Percentiles rank a stretch among this genome's conserved stretches.
Conservation (phyloP, 2,888 invertebrate genomes). For the Acronicta leporina region DNA sequence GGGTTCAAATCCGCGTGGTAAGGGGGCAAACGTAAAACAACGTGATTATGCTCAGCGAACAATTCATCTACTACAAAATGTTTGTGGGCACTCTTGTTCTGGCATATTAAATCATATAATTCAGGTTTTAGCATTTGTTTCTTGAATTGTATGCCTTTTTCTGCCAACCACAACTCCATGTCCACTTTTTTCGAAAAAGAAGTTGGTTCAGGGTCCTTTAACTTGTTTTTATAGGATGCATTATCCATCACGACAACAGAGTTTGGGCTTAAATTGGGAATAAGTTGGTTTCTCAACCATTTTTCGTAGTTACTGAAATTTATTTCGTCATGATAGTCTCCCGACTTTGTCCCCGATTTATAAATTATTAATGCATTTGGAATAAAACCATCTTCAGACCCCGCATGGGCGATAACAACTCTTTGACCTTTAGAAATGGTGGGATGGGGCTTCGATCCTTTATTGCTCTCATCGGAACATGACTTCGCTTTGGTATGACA, state of each 20-base stretch:
- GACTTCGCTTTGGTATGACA: not conserved
- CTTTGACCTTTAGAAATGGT: conserved; percentile 39
- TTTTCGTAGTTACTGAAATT: conserved; percentile 50
- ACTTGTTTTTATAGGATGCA: conserved; percentile 57
- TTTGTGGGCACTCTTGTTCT: not conserved
- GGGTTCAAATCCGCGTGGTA: conserved; percentile 14
- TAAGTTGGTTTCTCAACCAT: conserved; percentile 55
- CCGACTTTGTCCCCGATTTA: conserved; percentile 14
- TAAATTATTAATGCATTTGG: conserved; percentile 42
- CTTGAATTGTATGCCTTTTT: conserved; percentile 1
- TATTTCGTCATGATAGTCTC: conserved; percentile 41
- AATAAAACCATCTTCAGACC: conserved; percentile 43
- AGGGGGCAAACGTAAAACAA: conserved; percentile 7
- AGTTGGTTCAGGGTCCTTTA: conserved; percentile 38
- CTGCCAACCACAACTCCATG: conserved; percentile 8
- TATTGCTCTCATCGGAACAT: conserved; percentile 5
- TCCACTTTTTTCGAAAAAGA: conserved; percentile 32
- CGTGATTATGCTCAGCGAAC: conserved; percentile 1
- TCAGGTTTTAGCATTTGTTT: conserved; percentile 9
- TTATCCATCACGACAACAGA: conserved; percentile 57
- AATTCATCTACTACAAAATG: conserved; percentile 4
- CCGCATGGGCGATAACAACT: conserved; percentile 43
- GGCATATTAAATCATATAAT: conserved; percentile 7
- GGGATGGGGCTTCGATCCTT: conserved; percentile 13
- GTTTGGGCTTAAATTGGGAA: conserved; percentile 55